A percentile compares a stretch with the other conserved stretches of the same genome.
Evolutionary conservation across 2,113 vertebrate species (phyloP).

Genomic region (Corapipo altera): DNA sequence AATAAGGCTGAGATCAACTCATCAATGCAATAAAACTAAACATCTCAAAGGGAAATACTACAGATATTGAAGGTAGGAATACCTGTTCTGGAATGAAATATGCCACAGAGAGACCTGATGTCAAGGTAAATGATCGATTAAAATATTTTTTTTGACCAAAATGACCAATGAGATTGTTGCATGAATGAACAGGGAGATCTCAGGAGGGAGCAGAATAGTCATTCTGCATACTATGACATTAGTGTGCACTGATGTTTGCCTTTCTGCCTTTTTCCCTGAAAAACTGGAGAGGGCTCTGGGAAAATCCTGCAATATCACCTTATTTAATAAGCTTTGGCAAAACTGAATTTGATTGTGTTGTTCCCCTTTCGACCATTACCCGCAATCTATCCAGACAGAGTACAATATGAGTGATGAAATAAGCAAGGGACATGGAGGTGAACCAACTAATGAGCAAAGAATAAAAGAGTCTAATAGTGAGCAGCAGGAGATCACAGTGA

Average conservation of each 20-base stretch:
- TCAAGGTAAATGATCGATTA: neutral
- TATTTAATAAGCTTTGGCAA: neutral
- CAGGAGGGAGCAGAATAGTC: neutral
- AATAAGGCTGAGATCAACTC: neutral
- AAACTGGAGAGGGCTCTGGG: neutral
- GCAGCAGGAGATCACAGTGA: neutral
- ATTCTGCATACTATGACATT: neutral
- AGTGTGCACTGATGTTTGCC: neutral
- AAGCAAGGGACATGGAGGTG: neutral
- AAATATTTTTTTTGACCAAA: neutral
- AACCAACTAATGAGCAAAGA: neutral
- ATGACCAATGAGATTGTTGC: neutral
- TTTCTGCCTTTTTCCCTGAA: neutral
- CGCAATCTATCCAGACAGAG: neutral
- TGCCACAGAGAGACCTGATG: neutral
- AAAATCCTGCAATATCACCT: neutral
- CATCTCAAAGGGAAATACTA: neutral
- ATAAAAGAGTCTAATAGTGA: neutral
- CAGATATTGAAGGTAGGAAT: neutral
- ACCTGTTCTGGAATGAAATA: neutral
- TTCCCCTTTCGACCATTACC: neutral
- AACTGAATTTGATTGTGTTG: neutral
- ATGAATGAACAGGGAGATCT: neutral
- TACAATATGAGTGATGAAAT: neutral
- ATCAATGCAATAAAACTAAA: neutral